Evolutionary conservation across 2,797 vertebrate genomes (phyloP).

Genomic region (Hippopotamyrus pictus): DNA sequence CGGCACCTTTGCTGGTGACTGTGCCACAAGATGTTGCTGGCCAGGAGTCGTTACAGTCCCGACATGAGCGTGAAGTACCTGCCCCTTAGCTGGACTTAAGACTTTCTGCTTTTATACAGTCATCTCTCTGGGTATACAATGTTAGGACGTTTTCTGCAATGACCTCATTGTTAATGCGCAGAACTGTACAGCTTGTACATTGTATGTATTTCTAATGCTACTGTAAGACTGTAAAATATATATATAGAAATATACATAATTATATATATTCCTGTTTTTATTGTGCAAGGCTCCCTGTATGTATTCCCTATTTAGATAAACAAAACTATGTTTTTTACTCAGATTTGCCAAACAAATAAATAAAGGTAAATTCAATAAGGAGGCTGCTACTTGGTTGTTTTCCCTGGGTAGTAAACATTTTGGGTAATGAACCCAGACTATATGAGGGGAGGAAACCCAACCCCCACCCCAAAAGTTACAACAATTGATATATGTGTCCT

Average conservation of each 20-base stretch:
- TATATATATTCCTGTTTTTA: slow-evolving; percentile 42
- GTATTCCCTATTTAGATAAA: slow-evolving; percentile 53
- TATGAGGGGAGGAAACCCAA: not conserved
- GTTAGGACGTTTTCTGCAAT: slow-evolving; percentile 21
- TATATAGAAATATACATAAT: slow-evolving; percentile 26
- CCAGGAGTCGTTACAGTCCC: slow-evolving; percentile 14
- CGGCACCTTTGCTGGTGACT: not conserved
- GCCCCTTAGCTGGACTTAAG: not conserved
- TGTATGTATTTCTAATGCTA: slow-evolving; percentile 45
- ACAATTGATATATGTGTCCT: not conserved
- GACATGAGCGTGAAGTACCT: not conserved
- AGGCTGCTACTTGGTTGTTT: slow-evolving; percentile 14
- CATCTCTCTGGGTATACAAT: slow-evolving; percentile 30
- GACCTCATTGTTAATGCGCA: slow-evolving; percentile 28
- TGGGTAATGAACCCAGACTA: not conserved
- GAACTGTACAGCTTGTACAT: slow-evolving; percentile 46
- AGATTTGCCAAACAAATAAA: slow-evolving; percentile 44
- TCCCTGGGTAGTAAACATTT: not conserved
- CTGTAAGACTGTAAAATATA: slow-evolving; percentile 45
- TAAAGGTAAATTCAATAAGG: slow-evolving; percentile 41
- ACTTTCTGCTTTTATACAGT: slow-evolving; percentile 20
- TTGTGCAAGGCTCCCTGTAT: slow-evolving; percentile 42
- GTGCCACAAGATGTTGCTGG: not conserved
- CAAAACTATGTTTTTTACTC: slow-evolving; percentile 52
- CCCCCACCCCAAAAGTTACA: not conserved